Evolutionary conservation across 1,140 invertebrate species (phyloP), one percentile per base, ranked within the genome.

Genomic region (Pissodes strobi): DNA sequence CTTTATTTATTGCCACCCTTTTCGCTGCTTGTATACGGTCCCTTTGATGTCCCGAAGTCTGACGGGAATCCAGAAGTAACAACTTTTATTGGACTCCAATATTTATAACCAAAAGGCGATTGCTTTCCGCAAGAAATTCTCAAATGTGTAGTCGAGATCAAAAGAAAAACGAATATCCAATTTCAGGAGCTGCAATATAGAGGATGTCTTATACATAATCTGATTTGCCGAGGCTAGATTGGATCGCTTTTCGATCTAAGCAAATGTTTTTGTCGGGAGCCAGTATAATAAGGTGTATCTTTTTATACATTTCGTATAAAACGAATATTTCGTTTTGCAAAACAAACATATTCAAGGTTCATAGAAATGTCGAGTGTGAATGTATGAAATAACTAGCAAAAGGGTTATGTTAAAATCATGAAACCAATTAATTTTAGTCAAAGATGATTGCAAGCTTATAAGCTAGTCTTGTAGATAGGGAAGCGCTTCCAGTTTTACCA

Each of bases 21-120:
- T 10, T 48, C n/a, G 27, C 45, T 38, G n/a, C 25, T 38, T 19
- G 30, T 39, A 34, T 34, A 17, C 18, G 34, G 22, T 27, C 48
- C 59, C 48, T 62, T 62, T 62, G 59, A 62, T 62, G 59, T 62
- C 49, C 48, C 48, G 25, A 41, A 19, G n/a, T 53, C 48, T 62
- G 59, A 62, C 49, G 39, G 59, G 49, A 62, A 52, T 53, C 59
- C 37, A 62, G 34, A 62, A 52, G 75, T 76, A 75, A 76, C 75
- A 76, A 76, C 73, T 75, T 76, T 76, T 76, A 76, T 76, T 76
- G 75, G 73, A 72, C 72, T 76, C 67, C 68, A 75, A 76, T 76
- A 76, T 76, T 76, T 76, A 76, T 76, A 75, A 74, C 66, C 45
- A 52, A 56, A 62, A 62, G 59, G 48, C 59, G 59, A 62, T 62